Percentiles rank a stretch among this genome's conserved stretches.
phyloP scores from a whole-genome alignment of 2,797 vertebrate genomes.

The Onychomys torridus region DNA sequence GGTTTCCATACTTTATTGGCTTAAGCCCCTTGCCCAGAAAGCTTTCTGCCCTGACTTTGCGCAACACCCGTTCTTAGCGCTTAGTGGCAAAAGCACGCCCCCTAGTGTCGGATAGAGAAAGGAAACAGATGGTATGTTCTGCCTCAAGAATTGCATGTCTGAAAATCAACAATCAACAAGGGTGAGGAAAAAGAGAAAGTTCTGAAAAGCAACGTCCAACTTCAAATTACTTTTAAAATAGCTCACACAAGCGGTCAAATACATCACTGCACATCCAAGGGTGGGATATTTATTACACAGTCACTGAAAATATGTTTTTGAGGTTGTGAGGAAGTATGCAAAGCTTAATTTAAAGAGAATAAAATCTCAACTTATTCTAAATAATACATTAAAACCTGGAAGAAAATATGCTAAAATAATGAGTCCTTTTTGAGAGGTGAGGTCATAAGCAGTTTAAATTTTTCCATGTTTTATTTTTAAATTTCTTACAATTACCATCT shows the following conservation, averaged over 20 bases:
- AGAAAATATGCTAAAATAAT: not conserved
- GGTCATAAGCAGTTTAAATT: not conserved
- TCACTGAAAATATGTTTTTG: not conserved
- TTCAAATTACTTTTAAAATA: conserved; percentile 17
- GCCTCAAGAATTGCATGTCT: not conserved
- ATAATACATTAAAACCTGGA: not conserved
- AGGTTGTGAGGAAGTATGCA: not conserved
- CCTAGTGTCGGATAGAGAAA: not conserved
- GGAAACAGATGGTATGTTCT: no score
- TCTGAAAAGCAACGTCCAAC: not conserved
- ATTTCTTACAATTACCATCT: conserved; percentile 16
- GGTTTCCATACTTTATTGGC: not conserved
- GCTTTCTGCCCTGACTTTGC: not conserved
- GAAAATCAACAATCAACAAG: not conserved
- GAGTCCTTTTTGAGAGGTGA: not conserved
- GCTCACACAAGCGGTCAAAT: not conserved
- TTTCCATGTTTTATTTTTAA: conserved; percentile 1
- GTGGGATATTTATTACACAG: not conserved
- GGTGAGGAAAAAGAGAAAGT: not conserved
- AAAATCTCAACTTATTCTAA: conserved; percentile 6
- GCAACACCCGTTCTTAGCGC: not conserved
- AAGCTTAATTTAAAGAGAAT: conserved; percentile 13
- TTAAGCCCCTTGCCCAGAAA: not conserved
- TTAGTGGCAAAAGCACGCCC: not conserved
- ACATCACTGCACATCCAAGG: not conserved